Evolutionary conservation across 2,888 invertebrate genomes (phyloP).

Genomic region (Cataglyphis albicans): DNA sequence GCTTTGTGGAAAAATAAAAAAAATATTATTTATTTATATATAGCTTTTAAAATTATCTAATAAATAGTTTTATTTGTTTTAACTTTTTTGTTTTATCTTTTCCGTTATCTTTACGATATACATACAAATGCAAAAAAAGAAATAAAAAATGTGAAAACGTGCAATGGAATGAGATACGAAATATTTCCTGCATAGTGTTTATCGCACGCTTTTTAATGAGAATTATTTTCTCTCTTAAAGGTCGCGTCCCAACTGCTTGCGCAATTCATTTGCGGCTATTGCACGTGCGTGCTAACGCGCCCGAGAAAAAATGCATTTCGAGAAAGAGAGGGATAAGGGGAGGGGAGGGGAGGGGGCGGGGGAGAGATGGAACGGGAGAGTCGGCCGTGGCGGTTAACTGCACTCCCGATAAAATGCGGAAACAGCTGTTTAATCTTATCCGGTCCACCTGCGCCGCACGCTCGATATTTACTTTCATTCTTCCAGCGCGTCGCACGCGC

Average conservation of each 20-base stretch:
- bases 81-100: not conserved
- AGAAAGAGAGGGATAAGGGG: not conserved
- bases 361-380: not conserved
- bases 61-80: not conserved
- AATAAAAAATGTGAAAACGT: not conserved
- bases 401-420: slow-evolving; percentile 72
- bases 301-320: slow-evolving; percentile 36
- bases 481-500: slow-evolving; percentile 57
- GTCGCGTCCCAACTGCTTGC: slow-evolving; percentile 9
- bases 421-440: slow-evolving; percentile 81
- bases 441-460: slow-evolving; percentile 78
- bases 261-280: slow-evolving; percentile 43
- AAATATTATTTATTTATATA: not conserved
- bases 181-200: slow-evolving; percentile 25
- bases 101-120: not conserved
- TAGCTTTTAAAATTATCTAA: slow-evolving; percentile 2
- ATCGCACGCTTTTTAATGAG: slow-evolving; percentile 31
- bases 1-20: not conserved
- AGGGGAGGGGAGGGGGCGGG: not conserved
- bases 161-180: not conserved
- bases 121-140: not conserved
- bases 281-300: slow-evolving; percentile 44
- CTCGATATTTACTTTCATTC: slow-evolving; percentile 70
- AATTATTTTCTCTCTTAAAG: slow-evolving; percentile 31
- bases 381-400: slow-evolving; percentile 49